Base-by-base conservation (phyloP, 2,113 vertebrate species). In the Hystrix brachyura region DNA sequence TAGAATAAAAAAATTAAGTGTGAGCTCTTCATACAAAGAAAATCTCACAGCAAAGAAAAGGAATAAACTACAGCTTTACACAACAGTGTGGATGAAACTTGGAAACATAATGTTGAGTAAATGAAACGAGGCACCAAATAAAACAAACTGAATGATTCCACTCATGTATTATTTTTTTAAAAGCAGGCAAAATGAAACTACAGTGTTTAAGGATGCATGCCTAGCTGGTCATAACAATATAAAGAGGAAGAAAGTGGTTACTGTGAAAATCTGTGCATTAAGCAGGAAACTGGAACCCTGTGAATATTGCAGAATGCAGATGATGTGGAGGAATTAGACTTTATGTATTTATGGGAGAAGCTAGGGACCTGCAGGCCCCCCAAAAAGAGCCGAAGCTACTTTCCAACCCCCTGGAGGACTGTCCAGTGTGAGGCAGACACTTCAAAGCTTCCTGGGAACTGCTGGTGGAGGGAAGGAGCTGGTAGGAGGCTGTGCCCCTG, bases 61-160 rank as follows among this genome's bases (percentile, higher is more conserved):
- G 53, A 87, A 46, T 25, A 38, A 72, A 62, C 29, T n/a, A 46
- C 21, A 80, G 78, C 53, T 59, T 88, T 60, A 17, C 53, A 29
- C 21, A 67, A 60, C 14, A 48, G 27, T 19, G 9, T 32, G 57
- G 57, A 18, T 29, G 53, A 59, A 62, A n/a, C 78, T 91, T 69
- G 51, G 76, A 91, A 82, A 88, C 64, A 17, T 53, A 43, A 46
- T 13, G n/a, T 48, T 51, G 57, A 21, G 64, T 71, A 90, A 87
- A 90, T 67, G 64, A 89, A 97, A 32, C 76, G 23, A 81, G 71
- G 62, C 48, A 55, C 34, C 25, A 79, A 82, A 83, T 32, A 69
- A 46, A 88, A 87, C 84, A 80, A 55, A 85, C 21, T 7, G 34
- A 38, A 43, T 79, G 69, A 84, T 51, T 60, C 25, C 19, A 91